Evolutionary conservation across 64 coral and sea anemone genomes (phyloP).

Genomic region (Stylophora pistillata): DNA sequence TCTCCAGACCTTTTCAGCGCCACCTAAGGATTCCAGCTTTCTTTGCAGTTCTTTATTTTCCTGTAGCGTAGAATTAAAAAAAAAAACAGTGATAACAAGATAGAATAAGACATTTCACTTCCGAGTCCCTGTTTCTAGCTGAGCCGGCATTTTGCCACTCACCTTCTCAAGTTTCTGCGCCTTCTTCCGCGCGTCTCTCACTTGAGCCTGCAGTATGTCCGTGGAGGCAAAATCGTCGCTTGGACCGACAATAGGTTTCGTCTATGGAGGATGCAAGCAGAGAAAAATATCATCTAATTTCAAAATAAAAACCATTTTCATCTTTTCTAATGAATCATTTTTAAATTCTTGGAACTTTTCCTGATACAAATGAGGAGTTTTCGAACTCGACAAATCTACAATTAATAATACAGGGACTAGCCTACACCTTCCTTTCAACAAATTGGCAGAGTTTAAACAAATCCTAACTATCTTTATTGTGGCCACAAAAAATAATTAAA

Average conservation of each 20-base stretch:
- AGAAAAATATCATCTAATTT: background rate
- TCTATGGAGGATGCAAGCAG: background rate
- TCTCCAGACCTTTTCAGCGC: background rate
- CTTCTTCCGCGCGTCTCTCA: slow-evolving; percentile 70
- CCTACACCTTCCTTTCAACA: no score
- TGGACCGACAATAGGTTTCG: background rate
- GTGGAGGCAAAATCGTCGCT: slow-evolving; percentile 22
- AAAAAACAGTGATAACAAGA: background rate
- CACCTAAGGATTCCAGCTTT: background rate
- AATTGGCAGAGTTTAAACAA: no score
- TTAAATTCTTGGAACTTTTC: no score
- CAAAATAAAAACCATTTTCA: background rate
- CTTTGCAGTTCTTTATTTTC: slow-evolving; percentile 27
- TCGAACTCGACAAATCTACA: no score
- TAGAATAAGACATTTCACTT: background rate
- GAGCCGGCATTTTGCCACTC: background rate
- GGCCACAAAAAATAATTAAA: no score
- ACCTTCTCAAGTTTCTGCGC: slow-evolving; percentile 76
- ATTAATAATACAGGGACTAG: no score
- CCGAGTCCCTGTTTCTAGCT: no score
- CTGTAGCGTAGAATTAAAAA: background rate
- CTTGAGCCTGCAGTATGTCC: slow-evolving; percentile 80
- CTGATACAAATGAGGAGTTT: no score
- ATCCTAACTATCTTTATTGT: no score
- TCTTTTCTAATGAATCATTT: background rate